Evolutionary conservation across 2,797 vertebrate species (phyloP).

Genomic region (Cyprinella venusta): DNA sequence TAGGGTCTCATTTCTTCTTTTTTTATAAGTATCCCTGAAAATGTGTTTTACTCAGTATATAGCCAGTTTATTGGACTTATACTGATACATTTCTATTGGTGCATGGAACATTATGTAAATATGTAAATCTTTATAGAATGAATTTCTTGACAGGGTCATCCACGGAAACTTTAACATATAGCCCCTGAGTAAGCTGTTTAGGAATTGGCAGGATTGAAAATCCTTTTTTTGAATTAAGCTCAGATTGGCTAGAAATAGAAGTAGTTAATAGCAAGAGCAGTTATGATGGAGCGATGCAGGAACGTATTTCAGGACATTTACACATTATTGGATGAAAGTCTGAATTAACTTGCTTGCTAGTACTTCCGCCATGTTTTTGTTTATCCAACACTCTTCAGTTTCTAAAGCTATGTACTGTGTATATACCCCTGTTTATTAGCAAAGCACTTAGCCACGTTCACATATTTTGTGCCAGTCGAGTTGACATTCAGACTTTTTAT

Average conservation of each 20-base stretch:
- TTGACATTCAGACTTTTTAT: constrained; percentile 71
- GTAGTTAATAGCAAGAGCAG: constrained; percentile 34
- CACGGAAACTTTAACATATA: not conserved
- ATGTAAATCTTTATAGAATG: constrained; percentile 10
- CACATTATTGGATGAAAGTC: constrained; percentile 34
- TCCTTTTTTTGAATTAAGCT: constrained; percentile 39
- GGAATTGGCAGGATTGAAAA: constrained; percentile 44
- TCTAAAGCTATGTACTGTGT: constrained; percentile 42
- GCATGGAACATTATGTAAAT: constrained; percentile 48
- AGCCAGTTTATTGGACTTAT: constrained; percentile 31
- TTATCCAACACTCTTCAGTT: constrained; percentile 16
- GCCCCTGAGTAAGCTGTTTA: constrained; percentile 40
- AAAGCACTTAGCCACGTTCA: constrained; percentile 53
- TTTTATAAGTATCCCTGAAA: constrained; percentile 69
- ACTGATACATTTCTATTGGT: constrained; percentile 42
- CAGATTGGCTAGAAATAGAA: constrained; percentile 27
- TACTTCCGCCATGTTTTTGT: not conserved
- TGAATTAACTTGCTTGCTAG: constrained; percentile 38
- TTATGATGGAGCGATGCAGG: constrained; percentile 32
- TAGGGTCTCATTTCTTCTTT: constrained; percentile 74
- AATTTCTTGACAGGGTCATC: constrained; percentile 42
- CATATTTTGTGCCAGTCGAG: constrained; percentile 37
- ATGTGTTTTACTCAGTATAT: constrained; percentile 51
- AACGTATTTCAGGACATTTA: constrained; percentile 32
- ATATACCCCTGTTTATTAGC: constrained; percentile 51